These are phyloP conservation scores for Zoanthus sansibaricus DNA, from an alignment of 92 coral and sea anemone genomes.

Conservation along the genomic window DNA sequence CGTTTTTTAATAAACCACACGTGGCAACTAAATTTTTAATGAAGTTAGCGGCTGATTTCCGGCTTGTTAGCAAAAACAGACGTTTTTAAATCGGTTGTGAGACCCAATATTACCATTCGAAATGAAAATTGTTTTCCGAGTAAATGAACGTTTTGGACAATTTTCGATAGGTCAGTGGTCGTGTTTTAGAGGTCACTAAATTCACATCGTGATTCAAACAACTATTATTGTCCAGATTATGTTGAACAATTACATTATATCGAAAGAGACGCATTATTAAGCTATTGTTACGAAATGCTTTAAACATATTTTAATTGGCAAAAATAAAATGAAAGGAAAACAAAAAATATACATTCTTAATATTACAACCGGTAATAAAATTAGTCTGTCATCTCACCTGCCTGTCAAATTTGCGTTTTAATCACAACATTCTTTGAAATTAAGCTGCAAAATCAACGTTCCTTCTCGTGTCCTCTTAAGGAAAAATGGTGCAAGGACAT, in stretches of 20 bases:
- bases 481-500: neutral
- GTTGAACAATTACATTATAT: slow-evolving; percentile 73
- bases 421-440: slow-evolving; percentile 27
- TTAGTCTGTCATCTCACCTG: slow-evolving; percentile 71
- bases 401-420: slow-evolving; percentile 29
- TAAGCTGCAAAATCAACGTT: neutral
- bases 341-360: slow-evolving; percentile 63
- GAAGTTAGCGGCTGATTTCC: slow-evolving; percentile 21
- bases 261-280: slow-evolving; percentile 83
- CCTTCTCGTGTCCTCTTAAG: neutral
- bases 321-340: slow-evolving; percentile 35
- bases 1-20: slow-evolving; percentile 34
- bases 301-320: slow-evolving; percentile 95
- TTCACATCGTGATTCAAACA: slow-evolving; percentile 58
- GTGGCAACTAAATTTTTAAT: slow-evolving; percentile 47
- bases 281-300: slow-evolving; percentile 73
- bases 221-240: slow-evolving; percentile 69
- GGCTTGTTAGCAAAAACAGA: slow-evolving; percentile 25
- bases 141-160: slow-evolving; percentile 37
- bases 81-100: neutral
- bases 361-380: slow-evolving; percentile 72
- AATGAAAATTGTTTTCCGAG: slow-evolving; percentile 4
- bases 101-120: neutral
- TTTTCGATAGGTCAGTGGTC: slow-evolving; percentile 53
- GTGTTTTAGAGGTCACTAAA: slow-evolving; percentile 43